These are phyloP conservation scores for Corynorhinus townsendii DNA, from an alignment of 2,113 vertebrate genomes.

Conservation along the genomic window DNA sequence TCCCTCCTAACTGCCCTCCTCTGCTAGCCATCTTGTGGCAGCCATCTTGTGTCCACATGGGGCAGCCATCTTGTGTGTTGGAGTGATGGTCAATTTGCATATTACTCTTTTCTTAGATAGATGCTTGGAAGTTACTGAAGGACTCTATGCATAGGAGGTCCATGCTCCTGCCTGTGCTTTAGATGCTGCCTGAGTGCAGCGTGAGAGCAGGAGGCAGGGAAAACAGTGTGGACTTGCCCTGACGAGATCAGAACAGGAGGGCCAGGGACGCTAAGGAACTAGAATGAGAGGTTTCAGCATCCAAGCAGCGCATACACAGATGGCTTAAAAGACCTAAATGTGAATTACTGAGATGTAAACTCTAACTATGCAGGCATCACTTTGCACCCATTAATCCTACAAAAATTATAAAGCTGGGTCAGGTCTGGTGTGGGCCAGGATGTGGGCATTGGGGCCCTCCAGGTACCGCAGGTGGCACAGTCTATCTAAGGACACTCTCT, in stretches of 20 bases:
- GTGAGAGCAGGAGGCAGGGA: background rate
- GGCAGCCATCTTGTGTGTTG: too few relatives aligned
- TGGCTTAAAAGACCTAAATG: background rate
- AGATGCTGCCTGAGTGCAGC: background rate
- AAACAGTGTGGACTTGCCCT: background rate
- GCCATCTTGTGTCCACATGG: too few relatives aligned
- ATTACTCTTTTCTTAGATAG: too few relatives aligned
- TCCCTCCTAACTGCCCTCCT: too few relatives aligned
- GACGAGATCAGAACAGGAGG: background rate
- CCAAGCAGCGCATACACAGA: background rate
- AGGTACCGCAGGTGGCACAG: background rate
- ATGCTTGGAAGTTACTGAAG: background rate
- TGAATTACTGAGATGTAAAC: background rate
- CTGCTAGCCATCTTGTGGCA: too few relatives aligned
- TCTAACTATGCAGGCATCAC: background rate
- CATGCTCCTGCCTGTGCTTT: background rate
- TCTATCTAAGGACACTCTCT: background rate
- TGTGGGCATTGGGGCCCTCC: rapidly evolving
- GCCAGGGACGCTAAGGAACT: background rate
- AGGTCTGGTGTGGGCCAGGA: background rate
- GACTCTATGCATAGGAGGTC: background rate
- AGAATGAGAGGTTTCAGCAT: background rate
- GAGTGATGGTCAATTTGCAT: too few relatives aligned
- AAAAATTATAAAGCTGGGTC: background rate
- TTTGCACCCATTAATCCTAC: too few relatives aligned